Percentiles rank a stretch among this genome's conserved stretches.
These are phyloP conservation scores for Centroberyx gerrardi DNA, from an alignment of 2,797 vertebrate genomes.

Conservation along the genomic window DNA sequence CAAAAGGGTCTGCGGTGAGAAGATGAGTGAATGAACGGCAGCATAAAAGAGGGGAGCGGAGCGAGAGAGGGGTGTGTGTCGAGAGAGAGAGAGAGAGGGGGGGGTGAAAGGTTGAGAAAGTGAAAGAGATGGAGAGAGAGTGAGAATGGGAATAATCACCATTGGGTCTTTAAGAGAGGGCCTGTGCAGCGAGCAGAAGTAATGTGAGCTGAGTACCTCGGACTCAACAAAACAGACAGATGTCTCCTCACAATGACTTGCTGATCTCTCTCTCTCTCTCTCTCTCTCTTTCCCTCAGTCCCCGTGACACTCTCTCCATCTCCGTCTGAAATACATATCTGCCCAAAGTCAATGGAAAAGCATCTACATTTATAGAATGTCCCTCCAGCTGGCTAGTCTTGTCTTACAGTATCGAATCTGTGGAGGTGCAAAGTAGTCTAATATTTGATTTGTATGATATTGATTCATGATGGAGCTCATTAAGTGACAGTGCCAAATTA, in stretches of 20 bases:
- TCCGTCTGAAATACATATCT: constrained; percentile 5
- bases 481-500: constrained; percentile 28
- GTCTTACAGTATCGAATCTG: constrained; percentile 44
- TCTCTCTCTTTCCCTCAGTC: neutral
- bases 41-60: constrained; percentile 29
- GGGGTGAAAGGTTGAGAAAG: constrained; percentile 39
- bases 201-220: constrained; percentile 41
- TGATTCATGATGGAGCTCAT: constrained; percentile 61
- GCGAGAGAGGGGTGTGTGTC: constrained; percentile 37
- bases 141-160: constrained; percentile 31
- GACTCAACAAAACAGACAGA: constrained; percentile 45
- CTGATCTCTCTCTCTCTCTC: constrained; percentile 25
- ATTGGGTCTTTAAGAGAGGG: constrained; percentile 5
- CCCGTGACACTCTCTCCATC: neutral
- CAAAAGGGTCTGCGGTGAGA: constrained; percentile 21
- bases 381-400: constrained; percentile 22
- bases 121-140: constrained; percentile 25
- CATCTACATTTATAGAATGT: constrained; percentile 39
- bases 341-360: constrained; percentile 22
- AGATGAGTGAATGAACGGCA: constrained; percentile 37
- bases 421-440: constrained; percentile 54
- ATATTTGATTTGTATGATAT: constrained; percentile 69
- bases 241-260: constrained; percentile 27
- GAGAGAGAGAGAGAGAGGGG: constrained; percentile 1
- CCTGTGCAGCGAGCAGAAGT: constrained; percentile 54